Evolutionary conservation across 2,113 vertebrate species (phyloP), one percentile per base, ranked within the genome.

Genomic region (Athene cunicularia): DNA sequence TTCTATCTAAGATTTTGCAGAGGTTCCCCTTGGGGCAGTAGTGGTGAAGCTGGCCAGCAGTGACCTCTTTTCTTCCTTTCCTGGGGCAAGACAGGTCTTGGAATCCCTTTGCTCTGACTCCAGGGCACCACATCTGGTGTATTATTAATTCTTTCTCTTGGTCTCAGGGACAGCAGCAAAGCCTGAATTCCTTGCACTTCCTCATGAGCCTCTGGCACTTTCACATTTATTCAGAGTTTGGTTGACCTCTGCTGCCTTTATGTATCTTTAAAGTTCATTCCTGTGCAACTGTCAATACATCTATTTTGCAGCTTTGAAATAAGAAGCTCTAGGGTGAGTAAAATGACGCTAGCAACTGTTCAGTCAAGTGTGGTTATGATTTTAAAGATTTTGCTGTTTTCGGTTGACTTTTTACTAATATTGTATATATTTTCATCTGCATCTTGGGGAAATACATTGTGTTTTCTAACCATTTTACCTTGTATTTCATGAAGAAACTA

Each of bases 211-310:
- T 73, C 52, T 79, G 80, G 92, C 86, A 70, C 43, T 76, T 80
- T 81, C 74, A 93, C 80, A 92, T 95, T 97, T 95, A 91, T 92
- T 93, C 83, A 93, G 94, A 82, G 56, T 95, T 96, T 86, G 95
- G 94, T 64, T 95, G 96, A 96, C 73, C 80, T 91, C 96, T 68
- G 26, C 35, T 95, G 84, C 64, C 83, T 89, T 95, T 93, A 79
- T 85, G 53, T 87, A 64, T 79, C 74, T 97, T 89, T 95, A 96
- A 97, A 97, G 96, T 97, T 96, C 94, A 95, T 68, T 92, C 77
- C 55, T 95, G 64, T 95, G 93, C 80, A 95, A 75, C 95, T 96
- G 96, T 94, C 95, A 95, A 82, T 95, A 94, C 6, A 1, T 62
- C 90, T 86, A 28, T 93, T 91, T 95, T 79, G 35, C 53, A 70